Base-by-base conservation (phyloP, 2,797 vertebrate genomes). In the Buphagus erythrorhynchus region DNA sequence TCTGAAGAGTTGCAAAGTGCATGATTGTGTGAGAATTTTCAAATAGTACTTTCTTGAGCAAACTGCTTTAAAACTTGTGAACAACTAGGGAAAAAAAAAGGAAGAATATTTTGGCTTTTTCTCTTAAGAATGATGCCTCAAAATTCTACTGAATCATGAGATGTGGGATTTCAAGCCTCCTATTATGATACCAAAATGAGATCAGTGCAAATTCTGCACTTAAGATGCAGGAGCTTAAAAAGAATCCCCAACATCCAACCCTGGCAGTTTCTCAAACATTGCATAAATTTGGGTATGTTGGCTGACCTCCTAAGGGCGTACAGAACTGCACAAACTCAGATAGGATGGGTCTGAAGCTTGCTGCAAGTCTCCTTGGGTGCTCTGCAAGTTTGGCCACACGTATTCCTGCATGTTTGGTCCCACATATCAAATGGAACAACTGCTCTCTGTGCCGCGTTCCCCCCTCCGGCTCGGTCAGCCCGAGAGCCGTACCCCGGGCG, bases 401-500 rank as follows among this genome's bases (percentile, higher is more conserved):
- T 2, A 14, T 19, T 25, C 35, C 48, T 48, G 43, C 21, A 5
- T 1, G 4, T 72, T 65, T 71, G 61, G 45, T 35, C 38, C 11
- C 12, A 25, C 2, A 0, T 2, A 16, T 19, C 20, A n/a, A 52
- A 31, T 11, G 42, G 65, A 52, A 52, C 1, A 4, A 33, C 11
- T 8, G 2, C 17, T 66, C 59, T 35, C 20, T 11, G 3, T 20
- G 61, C 86, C 0, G 1, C 1, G 33, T 22, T 77, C 51, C 71
- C 57, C 7, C 3, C 31, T 29, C 61, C 1, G 2, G 51, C 55
- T 90, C 1, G 2, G 31, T 16, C 2, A 1, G 40, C 2, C 46
- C 0, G 0, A 42, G 59, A 42, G 8, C 19, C 1, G 4, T 0
- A 22, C 31, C 20, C 22, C 0, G 2, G 45, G 57, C 2, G 2